phyloP scores from a whole-genome alignment of 2,113 vertebrate genomes.

The Eudyptes chrysolophus region DNA sequence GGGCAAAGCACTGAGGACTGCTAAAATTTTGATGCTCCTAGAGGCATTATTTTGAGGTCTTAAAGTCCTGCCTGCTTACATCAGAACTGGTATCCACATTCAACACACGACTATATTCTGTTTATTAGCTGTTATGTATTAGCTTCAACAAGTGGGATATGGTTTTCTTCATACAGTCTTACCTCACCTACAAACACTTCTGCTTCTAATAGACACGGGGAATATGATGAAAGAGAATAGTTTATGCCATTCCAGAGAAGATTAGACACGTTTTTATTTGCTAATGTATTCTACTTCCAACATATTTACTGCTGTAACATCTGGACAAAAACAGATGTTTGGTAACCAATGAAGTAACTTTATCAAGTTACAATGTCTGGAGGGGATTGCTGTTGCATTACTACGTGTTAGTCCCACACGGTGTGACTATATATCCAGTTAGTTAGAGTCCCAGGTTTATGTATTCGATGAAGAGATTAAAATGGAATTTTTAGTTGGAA shows the following conservation, averaged over 20 bases:
- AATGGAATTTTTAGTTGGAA: constrained; percentile 44
- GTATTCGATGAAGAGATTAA: constrained; percentile 41
- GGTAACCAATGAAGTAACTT: constrained; percentile 34
- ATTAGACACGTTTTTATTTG: not conserved
- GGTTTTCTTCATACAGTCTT: not conserved
- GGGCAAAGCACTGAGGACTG: not conserved
- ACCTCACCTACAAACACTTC: not conserved
- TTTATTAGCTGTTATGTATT: not conserved
- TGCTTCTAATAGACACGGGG: not conserved
- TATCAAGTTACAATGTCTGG: not conserved
- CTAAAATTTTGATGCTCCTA: not conserved
- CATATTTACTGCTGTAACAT: not conserved
- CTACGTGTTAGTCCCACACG: not conserved
- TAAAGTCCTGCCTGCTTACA: not conserved
- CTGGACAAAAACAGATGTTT: not conserved
- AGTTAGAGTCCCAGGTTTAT: constrained; percentile 16
- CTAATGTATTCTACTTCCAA: not conserved
- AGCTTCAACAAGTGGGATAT: not conserved
- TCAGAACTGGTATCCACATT: not conserved
- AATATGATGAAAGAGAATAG: not conserved
- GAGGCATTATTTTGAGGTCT: not conserved
- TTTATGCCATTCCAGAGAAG: not conserved
- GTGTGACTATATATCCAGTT: not conserved
- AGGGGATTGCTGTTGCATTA: not conserved
- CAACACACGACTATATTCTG: not conserved